Conservation (phyloP, 2,113 vertebrate species). For the Stegostoma tigrinum region DNA sequence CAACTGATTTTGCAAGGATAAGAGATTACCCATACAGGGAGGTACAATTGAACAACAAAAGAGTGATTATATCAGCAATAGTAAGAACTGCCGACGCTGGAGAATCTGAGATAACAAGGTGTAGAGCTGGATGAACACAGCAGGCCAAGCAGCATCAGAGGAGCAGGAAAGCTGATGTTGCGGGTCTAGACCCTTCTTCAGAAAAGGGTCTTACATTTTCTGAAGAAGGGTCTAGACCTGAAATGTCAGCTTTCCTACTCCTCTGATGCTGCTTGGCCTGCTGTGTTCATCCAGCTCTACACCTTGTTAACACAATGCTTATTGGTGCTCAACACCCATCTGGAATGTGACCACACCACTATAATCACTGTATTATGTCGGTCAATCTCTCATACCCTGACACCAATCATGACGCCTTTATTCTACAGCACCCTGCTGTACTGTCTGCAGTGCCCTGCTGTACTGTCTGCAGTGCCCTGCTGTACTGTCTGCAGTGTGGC, state of each 20-base stretch:
- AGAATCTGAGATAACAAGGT: too few relatives aligned
- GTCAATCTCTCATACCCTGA: background rate
- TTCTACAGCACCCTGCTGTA: background rate
- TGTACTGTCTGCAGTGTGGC: background rate
- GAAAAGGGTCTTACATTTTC: too few relatives aligned
- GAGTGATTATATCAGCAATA: too few relatives aligned
- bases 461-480: background rate
- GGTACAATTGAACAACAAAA: background rate
- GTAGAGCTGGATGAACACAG: too few relatives aligned
- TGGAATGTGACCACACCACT: background rate
- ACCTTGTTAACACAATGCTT: background rate
- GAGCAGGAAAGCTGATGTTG: too few relatives aligned
- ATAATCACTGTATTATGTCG: background rate
- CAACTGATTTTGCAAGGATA: background rate
- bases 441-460: background rate
- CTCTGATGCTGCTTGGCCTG: too few relatives aligned
- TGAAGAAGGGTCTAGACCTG: too few relatives aligned
- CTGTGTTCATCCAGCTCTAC: too few relatives aligned
- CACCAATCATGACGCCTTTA: background rate
- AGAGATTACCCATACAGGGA: background rate
- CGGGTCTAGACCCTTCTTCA: too few relatives aligned
- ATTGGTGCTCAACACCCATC: background rate
- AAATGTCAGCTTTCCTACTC: too few relatives aligned
- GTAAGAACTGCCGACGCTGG: too few relatives aligned
- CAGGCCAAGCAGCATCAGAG: too few relatives aligned